Conservation (phyloP, 1,140 invertebrate species). For the Orchestia grillus region DNA sequence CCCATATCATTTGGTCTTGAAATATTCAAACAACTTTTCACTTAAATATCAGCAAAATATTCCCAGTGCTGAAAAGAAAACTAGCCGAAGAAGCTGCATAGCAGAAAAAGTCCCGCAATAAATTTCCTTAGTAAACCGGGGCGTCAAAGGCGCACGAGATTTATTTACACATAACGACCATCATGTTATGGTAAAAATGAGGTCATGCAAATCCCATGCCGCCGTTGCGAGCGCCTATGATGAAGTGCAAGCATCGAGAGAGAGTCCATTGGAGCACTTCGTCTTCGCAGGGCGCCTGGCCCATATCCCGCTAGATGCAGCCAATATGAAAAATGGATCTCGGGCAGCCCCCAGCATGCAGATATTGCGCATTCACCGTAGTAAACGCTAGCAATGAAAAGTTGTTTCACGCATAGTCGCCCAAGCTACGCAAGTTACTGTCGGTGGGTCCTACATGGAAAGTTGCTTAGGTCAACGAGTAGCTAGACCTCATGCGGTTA, state of each 20-base stretch:
- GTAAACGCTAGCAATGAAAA: background rate
- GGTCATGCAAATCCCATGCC: background rate
- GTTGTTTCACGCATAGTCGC: background rate
- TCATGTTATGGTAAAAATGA: slow-evolving; percentile 5
- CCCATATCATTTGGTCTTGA: background rate
- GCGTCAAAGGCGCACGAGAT: background rate
- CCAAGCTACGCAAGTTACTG: background rate
- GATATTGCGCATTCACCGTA: background rate
- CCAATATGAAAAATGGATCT: slow-evolving; percentile 26
- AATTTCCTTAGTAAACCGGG: background rate
- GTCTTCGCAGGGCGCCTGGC: slow-evolving; percentile 4
- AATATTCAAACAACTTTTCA: background rate
- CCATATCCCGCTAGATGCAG: background rate
- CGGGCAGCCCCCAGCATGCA: background rate
- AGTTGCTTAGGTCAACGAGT: background rate
- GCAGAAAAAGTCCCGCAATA: background rate
- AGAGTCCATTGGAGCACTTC: background rate
- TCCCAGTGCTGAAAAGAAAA: background rate
- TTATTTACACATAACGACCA: background rate
- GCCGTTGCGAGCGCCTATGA: background rate
- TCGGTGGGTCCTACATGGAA: background rate
- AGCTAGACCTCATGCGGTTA: background rate
- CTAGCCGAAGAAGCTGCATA: background rate
- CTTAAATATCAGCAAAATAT: background rate
- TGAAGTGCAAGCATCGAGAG: slow-evolving; percentile 12